Conservation (phyloP, 2,113 vertebrate genomes). For the Tonatia bakeri region DNA sequence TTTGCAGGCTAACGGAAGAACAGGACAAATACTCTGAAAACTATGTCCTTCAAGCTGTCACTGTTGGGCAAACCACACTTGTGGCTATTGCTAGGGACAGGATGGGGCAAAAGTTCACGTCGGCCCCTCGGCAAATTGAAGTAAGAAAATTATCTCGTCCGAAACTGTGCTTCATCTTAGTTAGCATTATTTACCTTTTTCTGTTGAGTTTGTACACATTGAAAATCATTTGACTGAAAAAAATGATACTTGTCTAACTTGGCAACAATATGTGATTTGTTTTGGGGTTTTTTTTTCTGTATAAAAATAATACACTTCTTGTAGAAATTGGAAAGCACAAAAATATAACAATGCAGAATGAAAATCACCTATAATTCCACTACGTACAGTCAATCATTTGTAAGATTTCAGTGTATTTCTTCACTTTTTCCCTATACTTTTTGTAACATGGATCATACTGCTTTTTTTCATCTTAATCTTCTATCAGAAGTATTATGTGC, state of each 20-base stretch:
- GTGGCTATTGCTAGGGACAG: constrained; percentile 75
- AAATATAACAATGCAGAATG: neutral
- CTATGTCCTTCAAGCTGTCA: constrained; percentile 73
- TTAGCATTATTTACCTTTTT: neutral
- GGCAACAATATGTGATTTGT: neutral
- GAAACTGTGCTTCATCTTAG: neutral
- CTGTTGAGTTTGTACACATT: constrained; percentile 20
- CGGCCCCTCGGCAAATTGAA: constrained; percentile 75
- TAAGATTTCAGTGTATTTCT: neutral
- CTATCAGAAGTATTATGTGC: neutral
- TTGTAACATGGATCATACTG: neutral
- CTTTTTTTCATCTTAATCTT: neutral
- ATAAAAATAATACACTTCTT: neutral
- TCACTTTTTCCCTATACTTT: neutral
- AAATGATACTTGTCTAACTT: constrained; percentile 6
- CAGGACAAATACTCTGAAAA: constrained; percentile 73
- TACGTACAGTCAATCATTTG: neutral
- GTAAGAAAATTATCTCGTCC: constrained; percentile 48
- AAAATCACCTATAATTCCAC: neutral
- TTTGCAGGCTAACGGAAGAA: constrained; percentile 69
- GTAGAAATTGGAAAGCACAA: constrained; percentile 2
- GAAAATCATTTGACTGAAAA: constrained; percentile 9
- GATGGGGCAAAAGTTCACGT: constrained; percentile 74
- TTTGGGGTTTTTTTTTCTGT: neutral
- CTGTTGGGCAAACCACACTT: constrained; percentile 77